Evolutionary conservation across 37 sponge, comb jelly and placozoan species (phyloP).

Genomic region (Chondrosia reniformis): DNA sequence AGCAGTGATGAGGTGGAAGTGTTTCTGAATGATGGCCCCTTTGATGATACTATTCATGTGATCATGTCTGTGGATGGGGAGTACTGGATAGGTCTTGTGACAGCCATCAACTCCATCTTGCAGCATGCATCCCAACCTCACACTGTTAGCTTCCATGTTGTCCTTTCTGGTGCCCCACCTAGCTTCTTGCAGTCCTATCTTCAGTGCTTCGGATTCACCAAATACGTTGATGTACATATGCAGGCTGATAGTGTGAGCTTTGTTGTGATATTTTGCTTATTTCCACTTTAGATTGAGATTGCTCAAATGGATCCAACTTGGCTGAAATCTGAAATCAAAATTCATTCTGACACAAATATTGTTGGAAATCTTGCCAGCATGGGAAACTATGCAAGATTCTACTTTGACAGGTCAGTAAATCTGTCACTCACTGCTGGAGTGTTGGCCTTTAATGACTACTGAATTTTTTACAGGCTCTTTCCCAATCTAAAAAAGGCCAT

Average conservation of each 20-base stretch:
- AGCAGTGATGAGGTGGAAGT: background rate
- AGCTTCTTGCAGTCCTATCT: constrained; percentile 22
- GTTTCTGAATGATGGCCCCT: background rate
- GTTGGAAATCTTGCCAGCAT: constrained; percentile 68
- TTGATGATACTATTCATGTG: too few species aligned
- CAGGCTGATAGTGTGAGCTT: background rate
- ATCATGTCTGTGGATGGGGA: constrained; percentile 46
- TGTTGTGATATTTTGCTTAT: background rate
- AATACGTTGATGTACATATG: background rate
- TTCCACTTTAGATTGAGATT: background rate
- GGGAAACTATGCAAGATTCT: constrained; percentile 68
- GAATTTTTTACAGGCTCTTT: constrained; percentile 20
- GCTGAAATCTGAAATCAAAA: constrained; percentile 19
- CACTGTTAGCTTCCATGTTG: constrained; percentile 32
- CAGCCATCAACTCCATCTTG: constrained; percentile 36
- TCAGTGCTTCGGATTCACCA: constrained; percentile 16
- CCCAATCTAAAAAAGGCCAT: constrained; percentile 13
- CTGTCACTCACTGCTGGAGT: background rate
- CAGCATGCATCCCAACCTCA: background rate
- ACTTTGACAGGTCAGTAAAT: constrained; percentile 25
- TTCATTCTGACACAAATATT: background rate
- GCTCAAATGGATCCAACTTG: constrained; percentile 12
- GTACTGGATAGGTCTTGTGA: constrained; percentile 39
- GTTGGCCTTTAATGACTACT: constrained; percentile 5
- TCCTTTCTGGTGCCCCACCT: constrained; percentile 21